Conservation (phyloP, 2,888 invertebrate genomes). For the Drosophila rubida region DNA sequence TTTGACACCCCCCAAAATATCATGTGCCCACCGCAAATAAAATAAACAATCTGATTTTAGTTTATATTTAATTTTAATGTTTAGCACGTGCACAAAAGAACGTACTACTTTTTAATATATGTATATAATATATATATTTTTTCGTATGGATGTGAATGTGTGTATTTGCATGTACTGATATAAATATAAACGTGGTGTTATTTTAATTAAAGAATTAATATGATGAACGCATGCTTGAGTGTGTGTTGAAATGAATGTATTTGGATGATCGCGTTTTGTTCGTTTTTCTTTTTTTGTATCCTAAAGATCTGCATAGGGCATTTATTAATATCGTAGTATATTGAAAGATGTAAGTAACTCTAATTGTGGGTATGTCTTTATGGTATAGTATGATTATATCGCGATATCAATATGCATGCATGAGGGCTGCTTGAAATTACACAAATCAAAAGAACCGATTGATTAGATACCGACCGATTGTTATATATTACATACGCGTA, state of each 20-base stretch:
- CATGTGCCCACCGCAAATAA: conserved; percentile 2
- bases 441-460: conserved; percentile 17
- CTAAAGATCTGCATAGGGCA: conserved; percentile 47
- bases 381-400: conserved; percentile 28
- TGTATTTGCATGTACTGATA: conserved; percentile 48
- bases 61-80: conserved; percentile 60
- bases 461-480: conserved; percentile 6
- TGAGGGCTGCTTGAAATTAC: conserved; percentile 18
- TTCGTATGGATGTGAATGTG: conserved; percentile 44
- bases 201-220: conserved; percentile 44
- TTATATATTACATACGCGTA: conserved; percentile 30
- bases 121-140: conserved; percentile 54
- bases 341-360: conserved; percentile 47
- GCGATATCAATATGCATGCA: conserved; percentile 24
- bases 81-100: conserved; percentile 67
- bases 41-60: conserved; percentile 23
- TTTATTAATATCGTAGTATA: conserved; percentile 50
- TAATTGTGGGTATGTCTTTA: conserved; percentile 31
- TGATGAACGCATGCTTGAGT: conserved; percentile 27
- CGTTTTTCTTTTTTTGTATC: conserved; percentile 46
- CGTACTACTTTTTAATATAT: conserved; percentile 55
- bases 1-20: neutral
- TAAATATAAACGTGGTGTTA: conserved; percentile 56
- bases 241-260: conserved; percentile 53
- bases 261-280: conserved; percentile 28